A percentile compares a stretch with the other conserved stretches of the same genome.
Conservation (phyloP, 2,113 vertebrate species). For the Manacus vitellinus region DNA sequence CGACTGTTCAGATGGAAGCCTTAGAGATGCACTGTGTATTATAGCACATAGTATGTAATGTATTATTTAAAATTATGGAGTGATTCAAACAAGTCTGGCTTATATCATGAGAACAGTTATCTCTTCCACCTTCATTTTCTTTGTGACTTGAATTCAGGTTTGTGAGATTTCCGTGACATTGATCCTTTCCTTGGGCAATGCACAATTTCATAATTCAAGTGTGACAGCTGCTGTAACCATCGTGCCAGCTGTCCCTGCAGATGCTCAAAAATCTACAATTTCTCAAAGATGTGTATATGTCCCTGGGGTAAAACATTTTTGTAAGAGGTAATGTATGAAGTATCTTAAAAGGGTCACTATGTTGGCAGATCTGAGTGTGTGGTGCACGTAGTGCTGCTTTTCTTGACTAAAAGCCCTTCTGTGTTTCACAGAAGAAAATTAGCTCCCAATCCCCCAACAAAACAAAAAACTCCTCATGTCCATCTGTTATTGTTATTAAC, state of each 20-base stretch:
- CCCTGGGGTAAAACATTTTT: slow-evolving; percentile 25
- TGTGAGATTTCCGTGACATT: slow-evolving; percentile 50
- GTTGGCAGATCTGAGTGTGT: neutral
- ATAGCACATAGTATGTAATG: neutral
- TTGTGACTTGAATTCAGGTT: slow-evolving; percentile 44
- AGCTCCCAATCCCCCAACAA: neutral
- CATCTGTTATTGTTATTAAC: neutral
- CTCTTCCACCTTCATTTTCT: slow-evolving; percentile 10
- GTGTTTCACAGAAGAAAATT: neutral
- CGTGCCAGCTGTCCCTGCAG: slow-evolving; percentile 38
- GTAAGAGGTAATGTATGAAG: neutral
- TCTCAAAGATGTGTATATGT: neutral
- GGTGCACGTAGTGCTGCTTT: neutral
- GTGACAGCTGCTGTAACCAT: slow-evolving; percentile 20
- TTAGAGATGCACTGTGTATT: neutral
- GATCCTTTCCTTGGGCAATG: slow-evolving; percentile 55
- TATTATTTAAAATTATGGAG: neutral
- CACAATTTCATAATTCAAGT: slow-evolving; percentile 58
- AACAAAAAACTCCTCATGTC: neutral
- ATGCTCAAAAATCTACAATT: slow-evolving; percentile 36
- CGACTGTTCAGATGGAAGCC: neutral
- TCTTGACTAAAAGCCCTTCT: neutral
- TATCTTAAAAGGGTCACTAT: neutral
- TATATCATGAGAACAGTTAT: neutral
- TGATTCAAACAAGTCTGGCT: neutral